Evolutionary conservation across 2,797 vertebrate genomes (phyloP).

Genomic region (Sebastes cheni): DNA sequence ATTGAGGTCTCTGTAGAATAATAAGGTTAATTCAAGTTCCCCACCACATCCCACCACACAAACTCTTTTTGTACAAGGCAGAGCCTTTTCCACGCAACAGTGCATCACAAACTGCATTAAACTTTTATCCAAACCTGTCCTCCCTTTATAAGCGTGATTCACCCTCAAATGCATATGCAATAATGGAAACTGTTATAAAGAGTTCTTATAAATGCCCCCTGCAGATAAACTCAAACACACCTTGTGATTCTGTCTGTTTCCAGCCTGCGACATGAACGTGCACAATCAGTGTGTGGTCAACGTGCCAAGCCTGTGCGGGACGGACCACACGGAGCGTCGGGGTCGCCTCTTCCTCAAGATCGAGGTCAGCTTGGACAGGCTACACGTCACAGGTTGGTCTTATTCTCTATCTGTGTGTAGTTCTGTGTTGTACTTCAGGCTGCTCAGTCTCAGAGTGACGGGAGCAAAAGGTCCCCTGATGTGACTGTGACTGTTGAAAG

Average conservation of each 20-base stretch:
- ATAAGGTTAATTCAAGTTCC: background rate
- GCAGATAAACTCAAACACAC: conserved; percentile 1
- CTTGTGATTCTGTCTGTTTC: conserved; percentile 26
- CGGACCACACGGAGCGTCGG: conserved; percentile 95
- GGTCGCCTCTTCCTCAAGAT: conserved; percentile 96
- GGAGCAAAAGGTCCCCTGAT: conserved; percentile 4
- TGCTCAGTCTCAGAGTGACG: background rate
- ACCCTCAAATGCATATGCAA: background rate
- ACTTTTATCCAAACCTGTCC: background rate
- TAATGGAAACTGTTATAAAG: background rate
- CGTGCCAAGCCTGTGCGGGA: conserved; percentile 96
- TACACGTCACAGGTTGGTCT: conserved; percentile 91
- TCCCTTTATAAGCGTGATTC: background rate
- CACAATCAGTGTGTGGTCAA: conserved; percentile 98
- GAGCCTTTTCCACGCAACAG: background rate
- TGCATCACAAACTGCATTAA: background rate
- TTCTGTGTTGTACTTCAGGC: background rate
- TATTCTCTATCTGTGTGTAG: background rate
- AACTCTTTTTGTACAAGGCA: background rate
- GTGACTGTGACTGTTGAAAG: background rate
- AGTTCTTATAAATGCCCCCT: background rate
- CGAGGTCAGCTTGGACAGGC: conserved; percentile 90
- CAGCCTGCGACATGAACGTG: conserved; percentile 99
- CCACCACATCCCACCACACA: background rate
- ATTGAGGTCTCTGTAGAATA: background rate